phyloP scores from a whole-genome alignment of 2,113 vertebrate species.

The Chaenogobius annularis region DNA sequence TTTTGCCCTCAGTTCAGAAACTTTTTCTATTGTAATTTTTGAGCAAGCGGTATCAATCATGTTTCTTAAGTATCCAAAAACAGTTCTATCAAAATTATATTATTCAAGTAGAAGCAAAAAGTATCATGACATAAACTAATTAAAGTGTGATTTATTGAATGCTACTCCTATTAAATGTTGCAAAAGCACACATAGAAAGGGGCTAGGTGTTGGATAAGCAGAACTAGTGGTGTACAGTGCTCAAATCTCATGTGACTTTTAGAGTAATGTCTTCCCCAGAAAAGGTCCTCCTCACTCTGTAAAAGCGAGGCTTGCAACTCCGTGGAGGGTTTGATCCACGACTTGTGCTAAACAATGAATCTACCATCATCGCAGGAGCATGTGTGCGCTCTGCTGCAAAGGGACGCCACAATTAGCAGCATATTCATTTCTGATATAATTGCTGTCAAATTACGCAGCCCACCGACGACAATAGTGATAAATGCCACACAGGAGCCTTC shows the following conservation, averaged over 20 bases:
- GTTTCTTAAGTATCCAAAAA: too few relatives aligned
- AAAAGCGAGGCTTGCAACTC: slow-evolving; percentile 36
- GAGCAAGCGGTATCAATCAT: too few relatives aligned
- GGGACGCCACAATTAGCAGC: slow-evolving; percentile 38
- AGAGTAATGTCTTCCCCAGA: slow-evolving; percentile 21
- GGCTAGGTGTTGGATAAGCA: slow-evolving; percentile 17
- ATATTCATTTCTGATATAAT: slow-evolving; percentile 55
- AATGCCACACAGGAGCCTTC: slow-evolving; percentile 11
- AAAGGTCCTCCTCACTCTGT: slow-evolving; percentile 17
- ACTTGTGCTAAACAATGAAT: slow-evolving; percentile 27
- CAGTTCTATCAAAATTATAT: background rate
- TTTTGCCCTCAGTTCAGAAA: too few relatives aligned
- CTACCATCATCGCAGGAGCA: background rate
- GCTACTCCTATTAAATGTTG: background rate
- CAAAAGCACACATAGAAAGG: background rate
- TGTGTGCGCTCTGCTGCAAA: slow-evolving; percentile 11
- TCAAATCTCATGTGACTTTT: slow-evolving; percentile 41
- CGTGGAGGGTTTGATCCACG: slow-evolving; percentile 34
- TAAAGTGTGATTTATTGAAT: background rate
- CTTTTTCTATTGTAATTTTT: too few relatives aligned
- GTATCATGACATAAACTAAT: background rate
- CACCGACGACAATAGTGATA: slow-evolving; percentile 52
- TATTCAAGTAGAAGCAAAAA: too few relatives aligned
- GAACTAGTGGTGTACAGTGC: slow-evolving; percentile 25
- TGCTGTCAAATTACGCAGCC: slow-evolving; percentile 68